phyloP scores from a whole-genome alignment of 2,888 invertebrate genomes.

The Pomacea canaliculata region DNA sequence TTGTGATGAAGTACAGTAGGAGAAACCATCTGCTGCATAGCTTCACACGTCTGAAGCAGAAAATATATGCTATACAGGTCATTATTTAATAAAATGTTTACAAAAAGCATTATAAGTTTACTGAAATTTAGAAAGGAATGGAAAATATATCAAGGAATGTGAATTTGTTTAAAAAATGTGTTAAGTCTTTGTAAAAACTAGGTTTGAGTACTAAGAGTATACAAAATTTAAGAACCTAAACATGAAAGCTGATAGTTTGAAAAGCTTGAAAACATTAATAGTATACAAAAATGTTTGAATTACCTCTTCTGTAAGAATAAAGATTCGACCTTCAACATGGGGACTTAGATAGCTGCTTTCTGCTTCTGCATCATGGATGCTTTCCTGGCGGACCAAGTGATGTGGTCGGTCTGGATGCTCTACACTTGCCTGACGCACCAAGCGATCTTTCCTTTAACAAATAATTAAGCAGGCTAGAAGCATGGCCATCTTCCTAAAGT shows the following conservation, averaged over 20 bases:
- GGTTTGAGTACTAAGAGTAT: no score
- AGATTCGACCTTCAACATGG: constrained; percentile 84
- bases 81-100: no score
- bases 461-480: no score
- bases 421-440: constrained; percentile 40
- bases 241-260: no score
- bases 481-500: no score
- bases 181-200: no score
- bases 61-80: neutral
- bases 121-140: no score
- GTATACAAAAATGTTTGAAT: neutral
- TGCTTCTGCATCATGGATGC: constrained; percentile 82
- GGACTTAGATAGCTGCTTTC: constrained; percentile 86
- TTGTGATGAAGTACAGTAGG: constrained; percentile 3
- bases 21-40: constrained; percentile 18
- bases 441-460: constrained; percentile 40
- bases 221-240: no score
- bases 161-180: no score
- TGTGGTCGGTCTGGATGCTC: constrained; percentile 32
- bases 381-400: constrained; percentile 57
- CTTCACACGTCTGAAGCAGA: constrained; percentile 30
- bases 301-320: constrained; percentile 82
- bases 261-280: no score
- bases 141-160: no score
- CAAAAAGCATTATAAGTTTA: no score